Conservation (phyloP, 2,797 vertebrate genomes). For the Paguma larvata region DNA sequence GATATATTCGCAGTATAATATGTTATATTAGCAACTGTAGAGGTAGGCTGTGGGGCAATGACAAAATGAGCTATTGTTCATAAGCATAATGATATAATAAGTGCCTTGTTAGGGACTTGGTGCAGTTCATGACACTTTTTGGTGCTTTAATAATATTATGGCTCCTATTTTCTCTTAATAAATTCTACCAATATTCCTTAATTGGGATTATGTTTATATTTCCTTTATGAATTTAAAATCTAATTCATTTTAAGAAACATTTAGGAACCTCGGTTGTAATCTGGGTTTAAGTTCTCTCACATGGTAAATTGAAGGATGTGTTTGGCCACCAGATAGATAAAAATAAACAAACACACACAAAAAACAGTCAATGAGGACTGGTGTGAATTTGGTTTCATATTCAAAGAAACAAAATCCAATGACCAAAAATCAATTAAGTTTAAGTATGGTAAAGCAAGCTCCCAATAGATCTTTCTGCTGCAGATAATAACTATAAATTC, state of each 20-base stretch:
- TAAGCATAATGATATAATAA: not conserved
- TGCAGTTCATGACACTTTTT: not conserved
- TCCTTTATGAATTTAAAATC: not conserved
- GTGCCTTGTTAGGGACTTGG: not conserved
- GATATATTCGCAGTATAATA: not conserved
- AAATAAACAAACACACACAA: not conserved
- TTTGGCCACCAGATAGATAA: not conserved
- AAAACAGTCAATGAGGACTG: not conserved
- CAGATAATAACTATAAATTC: not conserved
- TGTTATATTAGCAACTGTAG: not conserved
- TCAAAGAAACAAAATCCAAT: not conserved
- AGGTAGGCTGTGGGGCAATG: not conserved
- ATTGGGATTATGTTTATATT: not conserved
- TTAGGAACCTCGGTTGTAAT: not conserved
- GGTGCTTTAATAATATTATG: not conserved
- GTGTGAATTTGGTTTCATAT: not conserved
- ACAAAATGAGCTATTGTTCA: not conserved
- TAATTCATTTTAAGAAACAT: constrained; percentile 30
- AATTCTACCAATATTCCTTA: not conserved
- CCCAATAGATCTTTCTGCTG: not conserved
- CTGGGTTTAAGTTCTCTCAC: not conserved
- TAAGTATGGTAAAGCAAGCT: not conserved
- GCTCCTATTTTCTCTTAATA: constrained; percentile 5
- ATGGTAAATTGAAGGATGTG: not conserved
- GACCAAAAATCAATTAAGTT: constrained; percentile 13